These are phyloP conservation scores for Drosophila anomalata DNA, from an alignment of 2,888 invertebrate species.

Conservation along the genomic window DNA sequence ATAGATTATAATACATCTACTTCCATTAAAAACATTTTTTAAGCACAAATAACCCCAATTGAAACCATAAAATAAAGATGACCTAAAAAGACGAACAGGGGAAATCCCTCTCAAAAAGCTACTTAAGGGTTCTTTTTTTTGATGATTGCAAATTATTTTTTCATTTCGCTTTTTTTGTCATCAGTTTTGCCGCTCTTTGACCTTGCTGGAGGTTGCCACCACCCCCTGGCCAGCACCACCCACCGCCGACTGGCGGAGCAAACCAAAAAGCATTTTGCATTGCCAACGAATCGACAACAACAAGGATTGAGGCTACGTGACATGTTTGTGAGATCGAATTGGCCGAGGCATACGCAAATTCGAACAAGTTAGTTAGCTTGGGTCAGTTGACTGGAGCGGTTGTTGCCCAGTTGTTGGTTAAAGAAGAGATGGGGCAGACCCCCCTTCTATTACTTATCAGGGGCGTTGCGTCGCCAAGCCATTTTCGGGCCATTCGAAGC, in stretches of 20 bases:
- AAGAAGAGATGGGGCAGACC: neutral
- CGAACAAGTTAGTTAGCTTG: conserved; percentile 41
- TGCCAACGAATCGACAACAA: conserved; percentile 61
- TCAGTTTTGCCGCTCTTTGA: conserved; percentile 43
- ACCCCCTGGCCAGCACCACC: neutral
- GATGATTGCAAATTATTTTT: conserved; percentile 1
- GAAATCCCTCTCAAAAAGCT: neutral
- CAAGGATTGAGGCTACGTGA: conserved; percentile 72
- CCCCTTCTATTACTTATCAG: conserved; percentile 23
- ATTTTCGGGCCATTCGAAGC: conserved; percentile 12
- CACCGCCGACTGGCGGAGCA: neutral
- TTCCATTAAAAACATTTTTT: neutral
- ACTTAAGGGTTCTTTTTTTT: neutral
- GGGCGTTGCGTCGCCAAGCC: conserved; percentile 29
- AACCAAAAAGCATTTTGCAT: conserved; percentile 63
- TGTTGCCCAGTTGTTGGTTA: conserved; percentile 16
- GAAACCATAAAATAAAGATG: neutral
- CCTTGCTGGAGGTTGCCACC: conserved; percentile 73
- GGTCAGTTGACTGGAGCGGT: conserved; percentile 31
- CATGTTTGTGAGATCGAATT: conserved; percentile 61
- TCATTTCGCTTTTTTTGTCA: conserved; percentile 22
- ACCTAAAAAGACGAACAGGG: neutral
- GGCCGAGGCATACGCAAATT: conserved; percentile 48
- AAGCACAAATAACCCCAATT: neutral
- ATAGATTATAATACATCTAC: neutral